These are phyloP conservation scores for Gymnobelideus leadbeateri DNA, from an alignment of 2,113 vertebrate genomes.

Conservation along the genomic window DNA sequence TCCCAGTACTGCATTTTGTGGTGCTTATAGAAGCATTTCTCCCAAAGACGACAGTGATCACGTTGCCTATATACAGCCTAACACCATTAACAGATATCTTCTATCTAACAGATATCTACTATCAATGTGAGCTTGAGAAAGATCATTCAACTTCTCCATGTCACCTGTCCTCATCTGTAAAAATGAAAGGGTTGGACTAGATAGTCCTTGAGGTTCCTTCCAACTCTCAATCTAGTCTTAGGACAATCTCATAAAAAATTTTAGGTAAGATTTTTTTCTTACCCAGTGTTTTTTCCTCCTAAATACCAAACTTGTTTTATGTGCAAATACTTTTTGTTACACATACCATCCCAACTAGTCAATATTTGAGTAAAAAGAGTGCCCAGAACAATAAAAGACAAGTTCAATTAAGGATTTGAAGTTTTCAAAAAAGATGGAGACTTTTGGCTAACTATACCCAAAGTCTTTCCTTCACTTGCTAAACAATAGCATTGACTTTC, in stretches of 20 bases:
- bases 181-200: background rate
- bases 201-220: background rate
- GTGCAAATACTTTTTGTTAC: slow-evolving; percentile 22
- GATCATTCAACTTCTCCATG: background rate
- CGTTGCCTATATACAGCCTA: background rate
- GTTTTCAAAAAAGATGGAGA: background rate
- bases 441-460: background rate
- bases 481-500: background rate
- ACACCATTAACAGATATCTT: slow-evolving; percentile 7
- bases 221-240: background rate
- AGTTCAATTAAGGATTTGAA: slow-evolving; percentile 3
- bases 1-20: background rate
- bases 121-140: background rate
- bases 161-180: background rate
- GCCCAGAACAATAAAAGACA: slow-evolving; percentile 26
- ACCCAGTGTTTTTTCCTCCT: slow-evolving; percentile 19
- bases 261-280: slow-evolving; percentile 25
- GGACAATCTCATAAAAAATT: background rate
- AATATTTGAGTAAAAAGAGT: slow-evolving; percentile 15
- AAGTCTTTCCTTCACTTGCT: background rate
- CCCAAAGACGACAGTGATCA: background rate
- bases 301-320: slow-evolving; percentile 45
- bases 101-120: no score
- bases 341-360: background rate
- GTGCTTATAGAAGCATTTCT: background rate